A percentile compares a stretch with the other conserved stretches of the same genome.
phyloP scores from a whole-genome alignment of 2,888 invertebrate genomes.

The Zelleria hepariella region DNA sequence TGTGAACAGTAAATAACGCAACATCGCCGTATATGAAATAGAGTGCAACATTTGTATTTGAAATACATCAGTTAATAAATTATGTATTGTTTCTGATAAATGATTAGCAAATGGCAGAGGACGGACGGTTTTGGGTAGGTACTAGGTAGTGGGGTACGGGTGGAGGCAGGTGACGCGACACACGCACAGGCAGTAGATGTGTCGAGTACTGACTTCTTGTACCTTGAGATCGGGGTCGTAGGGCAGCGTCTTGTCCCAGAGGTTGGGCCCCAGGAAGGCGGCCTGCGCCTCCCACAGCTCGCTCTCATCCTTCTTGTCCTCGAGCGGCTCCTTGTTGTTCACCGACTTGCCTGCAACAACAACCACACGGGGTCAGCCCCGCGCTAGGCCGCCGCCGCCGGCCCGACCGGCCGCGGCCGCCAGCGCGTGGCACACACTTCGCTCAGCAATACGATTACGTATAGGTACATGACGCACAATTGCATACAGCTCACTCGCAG shows the following conservation, averaged over 20 bases:
- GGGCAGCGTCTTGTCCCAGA: constrained; percentile 95
- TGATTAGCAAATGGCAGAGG: constrained; percentile 1
- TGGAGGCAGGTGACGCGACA: constrained; percentile 44
- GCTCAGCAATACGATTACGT: neutral
- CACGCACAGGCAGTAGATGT: constrained; percentile 58
- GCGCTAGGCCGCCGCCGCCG: neutral
- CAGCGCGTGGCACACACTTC: neutral
- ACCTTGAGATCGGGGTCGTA: constrained; percentile 97
- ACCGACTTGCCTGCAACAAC: constrained; percentile 76
- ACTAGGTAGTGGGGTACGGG: constrained; percentile 55
- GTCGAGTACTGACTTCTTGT: constrained; percentile 75
- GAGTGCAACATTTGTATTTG: too few relatives aligned
- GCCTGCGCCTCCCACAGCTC: constrained; percentile 95
- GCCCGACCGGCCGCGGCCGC: neutral
- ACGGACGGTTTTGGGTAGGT: constrained; percentile 7
- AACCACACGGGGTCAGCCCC: constrained; percentile 35
- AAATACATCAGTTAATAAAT: too few relatives aligned
- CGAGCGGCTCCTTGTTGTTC: constrained; percentile 73
- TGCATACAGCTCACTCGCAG: neutral
- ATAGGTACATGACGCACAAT: neutral
- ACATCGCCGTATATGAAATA: neutral
- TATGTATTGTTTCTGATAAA: too few relatives aligned
- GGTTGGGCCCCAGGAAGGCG: constrained; percentile 95
- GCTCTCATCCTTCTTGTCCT: constrained; percentile 85
- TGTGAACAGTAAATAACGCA: neutral